These are phyloP conservation scores for Simalia tracyae DNA, from an alignment of 2,797 vertebrate species.

Conservation along the genomic window DNA sequence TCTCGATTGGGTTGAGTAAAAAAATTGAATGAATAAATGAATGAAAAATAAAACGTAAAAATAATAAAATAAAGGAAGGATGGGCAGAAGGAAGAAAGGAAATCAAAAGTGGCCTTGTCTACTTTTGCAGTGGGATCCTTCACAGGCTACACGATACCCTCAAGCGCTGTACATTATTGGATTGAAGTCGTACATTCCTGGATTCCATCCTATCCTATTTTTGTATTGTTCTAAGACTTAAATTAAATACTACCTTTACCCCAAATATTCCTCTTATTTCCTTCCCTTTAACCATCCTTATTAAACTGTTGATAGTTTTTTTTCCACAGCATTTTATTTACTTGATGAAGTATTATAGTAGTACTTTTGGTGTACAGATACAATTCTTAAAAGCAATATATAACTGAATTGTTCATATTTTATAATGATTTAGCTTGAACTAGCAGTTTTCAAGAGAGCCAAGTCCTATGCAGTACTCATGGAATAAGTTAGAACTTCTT, in stretches of 20 bases:
- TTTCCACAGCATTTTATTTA: neutral
- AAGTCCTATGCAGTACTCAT: neutral
- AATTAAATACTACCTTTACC: neutral
- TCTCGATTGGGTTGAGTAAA: neutral
- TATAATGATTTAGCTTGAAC: neutral
- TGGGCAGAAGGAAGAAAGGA: neutral
- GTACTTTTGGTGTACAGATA: neutral
- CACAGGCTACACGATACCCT: neutral
- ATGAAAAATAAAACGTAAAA: neutral
- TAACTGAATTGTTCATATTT: neutral
- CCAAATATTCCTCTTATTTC: neutral
- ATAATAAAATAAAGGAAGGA: neutral
- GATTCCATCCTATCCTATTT: neutral
- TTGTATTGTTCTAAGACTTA: neutral
- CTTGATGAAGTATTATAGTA: neutral
- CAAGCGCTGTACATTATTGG: too few relatives aligned
- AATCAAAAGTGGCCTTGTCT: neutral
- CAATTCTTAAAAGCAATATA: neutral
- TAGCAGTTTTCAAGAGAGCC: neutral
- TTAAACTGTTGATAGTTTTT: neutral
- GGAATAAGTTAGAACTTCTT: neutral
- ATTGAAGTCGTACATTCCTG: neutral
- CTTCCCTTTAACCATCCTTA: neutral
- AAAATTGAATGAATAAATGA: neutral
- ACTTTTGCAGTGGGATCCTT: neutral